Evolutionary conservation across 1,140 invertebrate genomes (phyloP).

Genomic region (Pentalonia nigronervosa): DNA sequence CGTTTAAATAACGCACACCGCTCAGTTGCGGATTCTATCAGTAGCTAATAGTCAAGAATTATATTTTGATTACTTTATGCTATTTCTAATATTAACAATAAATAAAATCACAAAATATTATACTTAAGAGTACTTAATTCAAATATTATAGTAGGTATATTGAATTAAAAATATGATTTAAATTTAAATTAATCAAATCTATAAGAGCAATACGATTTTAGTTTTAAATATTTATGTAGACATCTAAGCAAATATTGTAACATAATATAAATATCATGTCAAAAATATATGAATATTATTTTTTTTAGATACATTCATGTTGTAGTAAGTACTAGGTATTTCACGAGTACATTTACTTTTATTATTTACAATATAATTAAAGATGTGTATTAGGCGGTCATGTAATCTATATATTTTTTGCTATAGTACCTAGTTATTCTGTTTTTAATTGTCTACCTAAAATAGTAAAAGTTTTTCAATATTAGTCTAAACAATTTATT

Average conservation of each 20-base stretch:
- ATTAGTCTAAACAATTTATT: neutral
- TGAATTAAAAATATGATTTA: too few species aligned
- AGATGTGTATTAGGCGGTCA: neutral
- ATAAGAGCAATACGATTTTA: neutral
- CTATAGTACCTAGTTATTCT: neutral
- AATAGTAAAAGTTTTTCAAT: neutral
- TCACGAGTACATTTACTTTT: neutral
- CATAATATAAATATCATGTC: too few species aligned
- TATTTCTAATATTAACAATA: neutral
- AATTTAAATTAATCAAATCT: neutral
- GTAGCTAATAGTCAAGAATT: neutral
- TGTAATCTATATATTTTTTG: neutral
- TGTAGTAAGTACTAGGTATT: too few species aligned
- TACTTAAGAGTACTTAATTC: neutral
- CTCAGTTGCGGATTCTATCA: neutral
- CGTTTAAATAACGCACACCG: constrained; percentile 24
- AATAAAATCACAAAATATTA: neutral
- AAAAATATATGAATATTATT: too few species aligned
- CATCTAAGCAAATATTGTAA: neutral
- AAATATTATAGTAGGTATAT: neutral
- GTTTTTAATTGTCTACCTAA: neutral
- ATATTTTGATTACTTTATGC: neutral
- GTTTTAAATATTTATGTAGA: neutral
- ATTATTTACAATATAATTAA: neutral
- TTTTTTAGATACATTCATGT: too few species aligned